These are phyloP conservation scores for Steinernema scapterisci DNA, from an alignment of 2,888 invertebrate species.

Conservation along the genomic window DNA sequence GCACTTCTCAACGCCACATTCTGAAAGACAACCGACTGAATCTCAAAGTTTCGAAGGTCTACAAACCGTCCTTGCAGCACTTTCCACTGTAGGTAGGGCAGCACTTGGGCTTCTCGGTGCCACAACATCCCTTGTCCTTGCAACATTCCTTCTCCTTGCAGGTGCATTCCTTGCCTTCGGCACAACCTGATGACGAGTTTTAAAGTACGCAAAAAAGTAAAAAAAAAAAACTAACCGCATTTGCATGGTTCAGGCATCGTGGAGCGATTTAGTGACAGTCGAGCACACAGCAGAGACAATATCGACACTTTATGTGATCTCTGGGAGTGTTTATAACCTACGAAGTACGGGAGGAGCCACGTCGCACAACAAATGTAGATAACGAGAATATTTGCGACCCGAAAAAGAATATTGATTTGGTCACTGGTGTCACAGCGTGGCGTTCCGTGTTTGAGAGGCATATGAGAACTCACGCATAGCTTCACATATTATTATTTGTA, in stretches of 20 bases:
- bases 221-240: background rate
- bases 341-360: slow-evolving; percentile 3
- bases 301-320: too few relatives aligned
- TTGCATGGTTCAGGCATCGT: slow-evolving; percentile 24
- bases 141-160: slow-evolving; percentile 25
- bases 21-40: background rate
- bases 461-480: background rate
- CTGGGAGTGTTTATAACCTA: background rate
- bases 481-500: too few relatives aligned
- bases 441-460: background rate
- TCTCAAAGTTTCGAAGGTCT: background rate
- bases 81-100: background rate
- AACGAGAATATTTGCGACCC: slow-evolving; percentile 9
- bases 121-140: slow-evolving; percentile 15
- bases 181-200: slow-evolving; percentile 27
- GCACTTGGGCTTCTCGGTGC: background rate
- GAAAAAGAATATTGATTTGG: background rate
- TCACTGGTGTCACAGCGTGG: background rate
- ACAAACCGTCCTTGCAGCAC: slow-evolving; percentile 3
- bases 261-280: background rate
- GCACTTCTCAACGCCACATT: slow-evolving; percentile 7
- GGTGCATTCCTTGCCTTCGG: slow-evolving; percentile 18
- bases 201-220: background rate
- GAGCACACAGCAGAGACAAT: too few relatives aligned
- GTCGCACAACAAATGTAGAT: background rate